Evolutionary conservation across 2,888 invertebrate species (phyloP).

Genomic region (Proisotoma minuta): DNA sequence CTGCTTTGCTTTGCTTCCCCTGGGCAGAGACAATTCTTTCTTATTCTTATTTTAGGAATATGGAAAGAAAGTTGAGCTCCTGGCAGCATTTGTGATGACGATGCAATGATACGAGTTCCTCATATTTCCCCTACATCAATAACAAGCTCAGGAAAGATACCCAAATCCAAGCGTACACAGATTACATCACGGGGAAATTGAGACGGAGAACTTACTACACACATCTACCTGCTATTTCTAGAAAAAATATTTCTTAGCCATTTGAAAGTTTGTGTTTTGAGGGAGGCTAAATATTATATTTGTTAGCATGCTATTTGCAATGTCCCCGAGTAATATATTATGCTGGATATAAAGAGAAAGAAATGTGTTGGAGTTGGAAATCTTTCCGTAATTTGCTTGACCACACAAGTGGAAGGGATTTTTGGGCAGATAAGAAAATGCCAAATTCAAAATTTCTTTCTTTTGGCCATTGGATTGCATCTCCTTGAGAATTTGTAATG

Average conservation of each 20-base stretch:
- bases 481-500: not conserved
- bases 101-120: conserved; percentile 20
- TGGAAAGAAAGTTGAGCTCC: not conserved
- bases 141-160: not conserved
- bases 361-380: conserved; percentile 31
- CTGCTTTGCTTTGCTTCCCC: too few species aligned
- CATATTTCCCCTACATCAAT: too few species aligned
- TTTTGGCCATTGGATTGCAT: not conserved
- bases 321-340: too few species aligned
- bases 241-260: too few species aligned
- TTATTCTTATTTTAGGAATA: conserved; percentile 5
- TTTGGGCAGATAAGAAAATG: not conserved
- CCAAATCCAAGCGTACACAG: too few species aligned
- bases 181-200: too few species aligned
- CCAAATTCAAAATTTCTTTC: not conserved
- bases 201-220: too few species aligned
- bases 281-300: too few species aligned
- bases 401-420: conserved; percentile 46
- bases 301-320: too few species aligned
- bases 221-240: too few species aligned
- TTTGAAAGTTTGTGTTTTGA: too few species aligned
- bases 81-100: conserved; percentile 41
- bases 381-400: conserved; percentile 47
- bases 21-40: conserved; percentile 3
- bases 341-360: too few species aligned